Evolutionary conservation across 2,797 vertebrate genomes (phyloP).

Genomic region (Chelon auratus): DNA sequence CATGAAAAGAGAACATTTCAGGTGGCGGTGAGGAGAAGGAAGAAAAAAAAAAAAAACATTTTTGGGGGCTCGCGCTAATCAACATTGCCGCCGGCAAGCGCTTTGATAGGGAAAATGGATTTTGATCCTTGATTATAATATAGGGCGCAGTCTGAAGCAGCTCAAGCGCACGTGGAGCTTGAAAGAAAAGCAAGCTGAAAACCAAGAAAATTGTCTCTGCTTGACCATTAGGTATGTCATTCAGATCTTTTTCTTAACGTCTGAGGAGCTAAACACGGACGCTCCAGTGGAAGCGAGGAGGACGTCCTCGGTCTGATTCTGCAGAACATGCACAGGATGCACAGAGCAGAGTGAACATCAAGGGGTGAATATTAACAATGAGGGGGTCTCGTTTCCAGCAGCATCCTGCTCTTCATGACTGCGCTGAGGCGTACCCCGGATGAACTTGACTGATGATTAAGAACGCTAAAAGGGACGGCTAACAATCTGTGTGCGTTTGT

Average conservation of each 20-base stretch:
- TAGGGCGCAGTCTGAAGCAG: constrained; percentile 75
- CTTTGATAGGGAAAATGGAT: constrained; percentile 89
- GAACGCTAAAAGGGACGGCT: constrained; percentile 43
- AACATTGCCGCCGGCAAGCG: constrained; percentile 84
- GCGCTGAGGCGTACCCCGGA: constrained; percentile 31
- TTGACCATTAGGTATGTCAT: constrained; percentile 43
- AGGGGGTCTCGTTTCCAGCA: constrained; percentile 38
- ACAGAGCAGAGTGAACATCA: constrained; percentile 24
- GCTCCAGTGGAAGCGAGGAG: neutral
- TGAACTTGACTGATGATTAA: constrained; percentile 49
- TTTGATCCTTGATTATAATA: constrained; percentile 90
- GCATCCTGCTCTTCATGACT: constrained; percentile 9
- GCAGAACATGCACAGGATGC: constrained; percentile 8
- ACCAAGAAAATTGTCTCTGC: constrained; percentile 34
- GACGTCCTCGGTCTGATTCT: constrained; percentile 27
- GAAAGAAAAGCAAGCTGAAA: constrained; percentile 37
- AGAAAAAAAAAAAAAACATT: constrained; percentile 61
- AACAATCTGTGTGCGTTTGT: constrained; percentile 49
- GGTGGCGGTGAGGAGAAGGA: constrained; percentile 77
- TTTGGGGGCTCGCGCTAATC: constrained; percentile 81
- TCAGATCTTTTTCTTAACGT: constrained; percentile 44
- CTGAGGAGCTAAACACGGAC: constrained; percentile 36
- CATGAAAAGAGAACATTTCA: constrained; percentile 91
- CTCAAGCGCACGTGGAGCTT: constrained; percentile 63
- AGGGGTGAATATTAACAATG: constrained; percentile 37